Base-by-base conservation (phyloP, 1,140 invertebrate species). In the Pseudomyrmex gracilis region DNA sequence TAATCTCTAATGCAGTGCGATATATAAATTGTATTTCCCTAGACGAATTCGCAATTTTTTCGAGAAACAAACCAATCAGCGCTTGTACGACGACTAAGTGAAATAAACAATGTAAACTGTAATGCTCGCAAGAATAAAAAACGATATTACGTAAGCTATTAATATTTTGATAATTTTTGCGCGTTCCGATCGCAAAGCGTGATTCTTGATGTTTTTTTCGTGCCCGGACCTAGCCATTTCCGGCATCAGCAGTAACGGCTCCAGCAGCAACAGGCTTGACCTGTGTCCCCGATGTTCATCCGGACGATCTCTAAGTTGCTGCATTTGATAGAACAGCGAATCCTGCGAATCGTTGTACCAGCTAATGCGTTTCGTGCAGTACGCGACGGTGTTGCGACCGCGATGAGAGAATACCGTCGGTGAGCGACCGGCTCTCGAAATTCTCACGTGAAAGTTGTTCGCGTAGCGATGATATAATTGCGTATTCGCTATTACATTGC, bases 101-200 rank as follows among this genome's bases (percentile, higher is more conserved):
- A 95, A 95, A 86, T 95, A 95, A 68, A 95, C 93, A 87, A 95
- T 92, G 86, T 95, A 95, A 93, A 95, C 95, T 13, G 95, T 95
- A 73, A 95, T 92, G 64, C 94, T 93, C 13, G 93, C 90, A 82
- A 95, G 85, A 55, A 95, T 86, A 84, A 95, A 93, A 84, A 95
- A 95, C 10, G 94, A 93, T 47, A 95, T 89, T 2, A 93, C 93
- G 82, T 95, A 95, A 13, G 92, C 92, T 64, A 95, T 94, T 49
- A 95, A 92, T 76, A 95, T 93, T 82, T 92, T 93, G 2, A 94
- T 89, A 80, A 95, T 92, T 87, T 95, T 95, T 12, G 94, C 90
- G 67, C 95, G 92, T 80, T 95, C 94, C 12, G 91, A 91, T 58
- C 91, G 91, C 45, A 89, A 89, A 22, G 92, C 77, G 51, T 89